Base-by-base conservation (phyloP, 2,797 vertebrate genomes). In the Gephyroberyx darwinii region DNA sequence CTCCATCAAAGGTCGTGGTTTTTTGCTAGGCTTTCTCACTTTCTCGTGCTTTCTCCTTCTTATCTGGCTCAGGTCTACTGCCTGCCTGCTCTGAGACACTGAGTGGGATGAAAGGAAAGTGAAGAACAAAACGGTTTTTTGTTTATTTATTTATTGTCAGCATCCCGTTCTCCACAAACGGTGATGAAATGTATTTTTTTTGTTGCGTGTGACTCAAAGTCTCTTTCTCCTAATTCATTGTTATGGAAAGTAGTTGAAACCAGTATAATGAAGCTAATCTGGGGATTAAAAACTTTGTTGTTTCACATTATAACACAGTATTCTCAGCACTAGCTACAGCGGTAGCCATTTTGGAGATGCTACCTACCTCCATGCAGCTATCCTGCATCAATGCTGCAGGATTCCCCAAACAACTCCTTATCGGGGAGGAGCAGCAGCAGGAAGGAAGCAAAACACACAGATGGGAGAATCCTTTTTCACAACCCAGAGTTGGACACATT, bases 121-220 rank as follows among this genome's bases (percentile, higher is more conserved):
- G 43, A 81, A 82, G 81, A 93, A 89, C 86, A 90, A 85, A 90
- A 86, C 51, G 74, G 65, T 88, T 73, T 66, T 82, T 86, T 80
- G 0, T 78, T 90, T 89, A 86, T 92, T 90, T 92, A 91, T 93
- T 90, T 91, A 87, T 84, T 87, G 81, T 83, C 85, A 82, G 86
- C 80, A 84, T 63, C 80, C 10, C 63, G 55, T 74, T 65, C 56
- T 57, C 66, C 82, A 84, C 84, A 84, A 69, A 85, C 79, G 79
- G 76, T 86, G 82, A 90, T 89, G 86, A 89, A 92, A 88, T 74
- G 65, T 75, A 68, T 56, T 74, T 80, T 77, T 77, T 86, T 84
- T 84, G 77, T 86, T 84, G 77, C 87, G 84, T 74, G 65, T 73
- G 72, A 67, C 83, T 89, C 66, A 71, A 84, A 90, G 73, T 92